Base-by-base conservation (phyloP, 2,113 vertebrate genomes). In the Accipiter cooperii region DNA sequence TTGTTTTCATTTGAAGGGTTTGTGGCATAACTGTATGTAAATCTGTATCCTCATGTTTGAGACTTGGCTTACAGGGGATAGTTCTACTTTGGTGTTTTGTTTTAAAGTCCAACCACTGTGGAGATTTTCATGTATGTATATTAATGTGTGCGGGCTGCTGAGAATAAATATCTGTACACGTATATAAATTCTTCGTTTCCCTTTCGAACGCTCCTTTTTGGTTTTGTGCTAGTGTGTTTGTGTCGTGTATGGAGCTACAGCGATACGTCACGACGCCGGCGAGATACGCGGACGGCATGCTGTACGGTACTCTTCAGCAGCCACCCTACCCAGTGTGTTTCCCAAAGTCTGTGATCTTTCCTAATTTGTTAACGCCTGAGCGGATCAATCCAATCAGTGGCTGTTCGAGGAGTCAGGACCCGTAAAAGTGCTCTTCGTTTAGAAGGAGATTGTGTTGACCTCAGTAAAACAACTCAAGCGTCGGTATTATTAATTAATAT, bases 231-330 rank as follows among this genome's bases (percentile, higher is more conserved):
- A 4, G 21, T 21, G 42, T 24, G 28, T 36, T 47, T 64, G n/a
- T 75, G 58, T 2, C 44, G 9, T 6, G 21, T 4, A 3, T 31
- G 63, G 66, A 68, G 44, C 38, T 31, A 10, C 46, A 51, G 40
- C 46, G 19, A 5, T 52, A 9, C 0, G 0, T 6, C 1, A 0
- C 38, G 71, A 16, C 25, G 16, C 26, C 0, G 0, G 73, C 40
- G 74, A 6, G 34, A 3, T 0, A 8, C 24, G 14, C 29, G 69
- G 77, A 9, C 2, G 7, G 5, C 29, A 3, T 18, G 16, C 51
- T 17, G 4, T 15, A 12, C 1, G 1, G 5, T 13, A 13, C 20
- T 17, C 5, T 38, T 63, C 36, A 36, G 44, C 57, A 51, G 70
- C 26, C 24, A 4, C 29, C 65, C 65, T 22, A 17, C 51, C 21